phyloP scores from a whole-genome alignment of 35 echinoderm and acorn worm species.

The Chiridota heheva region DNA sequence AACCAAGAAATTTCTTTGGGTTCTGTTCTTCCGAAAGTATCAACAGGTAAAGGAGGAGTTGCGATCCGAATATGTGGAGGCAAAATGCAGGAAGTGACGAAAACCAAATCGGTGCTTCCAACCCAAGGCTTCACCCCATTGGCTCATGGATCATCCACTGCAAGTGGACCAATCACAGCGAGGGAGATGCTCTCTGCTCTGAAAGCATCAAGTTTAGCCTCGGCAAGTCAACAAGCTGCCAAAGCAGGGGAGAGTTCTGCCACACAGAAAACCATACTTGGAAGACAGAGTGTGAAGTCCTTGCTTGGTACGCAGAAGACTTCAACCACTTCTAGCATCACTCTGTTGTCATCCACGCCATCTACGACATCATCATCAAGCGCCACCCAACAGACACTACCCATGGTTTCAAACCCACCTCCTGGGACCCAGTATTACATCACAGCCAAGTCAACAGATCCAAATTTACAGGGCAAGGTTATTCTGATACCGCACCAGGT shows the following conservation, averaged over 20 bases:
- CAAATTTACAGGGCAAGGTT: constrained; percentile 94
- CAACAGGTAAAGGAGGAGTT: constrained; percentile 6
- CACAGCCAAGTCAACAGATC: constrained; percentile 94
- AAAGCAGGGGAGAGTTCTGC: background rate
- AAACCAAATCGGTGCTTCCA: background rate
- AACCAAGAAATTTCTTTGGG: no score
- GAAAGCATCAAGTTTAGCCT: background rate
- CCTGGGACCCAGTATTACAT: constrained; percentile 97
- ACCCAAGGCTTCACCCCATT: background rate
- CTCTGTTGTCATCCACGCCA: no score
- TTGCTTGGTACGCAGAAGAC: constrained; percentile 7
- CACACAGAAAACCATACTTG: constrained; percentile 17
- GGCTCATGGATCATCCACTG: no score
- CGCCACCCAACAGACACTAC: background rate
- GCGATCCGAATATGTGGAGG: constrained; percentile 33
- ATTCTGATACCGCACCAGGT: constrained; percentile 98
- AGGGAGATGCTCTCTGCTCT: constrained; percentile 18
- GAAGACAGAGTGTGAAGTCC: constrained; percentile 37
- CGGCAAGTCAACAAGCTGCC: background rate
- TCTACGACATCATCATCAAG: no score
- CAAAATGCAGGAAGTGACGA: constrained; percentile 16
- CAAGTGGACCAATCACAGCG: constrained; percentile 1
- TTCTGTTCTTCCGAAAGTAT: no score
- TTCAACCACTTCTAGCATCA: background rate
- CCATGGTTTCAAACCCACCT: constrained; percentile 57